phyloP scores from a whole-genome alignment of 2,888 invertebrate species.

The Cryptops parisi region DNA sequence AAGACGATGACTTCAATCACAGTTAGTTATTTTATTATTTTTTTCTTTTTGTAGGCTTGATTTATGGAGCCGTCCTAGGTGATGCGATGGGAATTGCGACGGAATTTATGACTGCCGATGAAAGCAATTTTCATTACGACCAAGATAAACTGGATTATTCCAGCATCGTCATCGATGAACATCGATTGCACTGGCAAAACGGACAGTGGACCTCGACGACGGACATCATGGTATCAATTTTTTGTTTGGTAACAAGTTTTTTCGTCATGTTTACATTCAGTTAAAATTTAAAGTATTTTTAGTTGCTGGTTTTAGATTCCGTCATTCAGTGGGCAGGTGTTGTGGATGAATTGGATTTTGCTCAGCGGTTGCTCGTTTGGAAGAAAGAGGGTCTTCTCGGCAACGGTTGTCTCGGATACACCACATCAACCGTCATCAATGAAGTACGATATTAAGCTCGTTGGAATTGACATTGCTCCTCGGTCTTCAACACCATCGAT shows the following conservation, averaged over 20 bases:
- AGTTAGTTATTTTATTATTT: background rate
- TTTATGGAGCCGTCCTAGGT: slow-evolving; percentile 33
- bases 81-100: slow-evolving; percentile 32
- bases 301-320: slow-evolving; percentile 34
- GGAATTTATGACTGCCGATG: slow-evolving; percentile 30
- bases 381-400: slow-evolving; percentile 28
- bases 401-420: slow-evolving; percentile 27
- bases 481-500: background rate
- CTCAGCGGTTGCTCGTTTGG: slow-evolving; percentile 29
- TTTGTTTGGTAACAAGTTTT: background rate
- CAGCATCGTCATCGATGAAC: slow-evolving; percentile 30
- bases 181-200: slow-evolving; percentile 29
- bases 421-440: slow-evolving; percentile 28
- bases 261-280: background rate
- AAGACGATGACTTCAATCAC: background rate
- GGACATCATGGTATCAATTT: slow-evolving; percentile 29
- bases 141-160: slow-evolving; percentile 24
- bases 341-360: slow-evolving; percentile 34
- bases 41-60: slow-evolving; percentile 25
- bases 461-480: background rate
- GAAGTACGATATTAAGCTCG: slow-evolving; percentile 23
- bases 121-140: slow-evolving; percentile 30
- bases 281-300: background rate
- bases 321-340: slow-evolving; percentile 34
- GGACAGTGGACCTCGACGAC: slow-evolving; percentile 34